Evolutionary conservation across 2,113 vertebrate species (phyloP).

Genomic region (Azemiops feae): DNA sequence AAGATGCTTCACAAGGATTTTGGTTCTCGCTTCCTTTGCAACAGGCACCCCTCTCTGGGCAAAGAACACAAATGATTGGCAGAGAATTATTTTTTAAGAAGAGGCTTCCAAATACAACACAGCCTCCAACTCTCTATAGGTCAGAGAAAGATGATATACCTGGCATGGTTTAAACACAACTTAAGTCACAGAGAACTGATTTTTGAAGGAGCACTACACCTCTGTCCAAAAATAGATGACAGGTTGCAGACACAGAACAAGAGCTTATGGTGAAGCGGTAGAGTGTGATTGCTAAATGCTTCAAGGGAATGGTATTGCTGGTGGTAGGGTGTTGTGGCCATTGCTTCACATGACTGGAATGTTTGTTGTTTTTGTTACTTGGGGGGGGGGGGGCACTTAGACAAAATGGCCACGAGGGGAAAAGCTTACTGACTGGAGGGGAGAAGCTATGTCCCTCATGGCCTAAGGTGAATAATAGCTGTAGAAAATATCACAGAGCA

Average conservation of each 20-base stretch:
- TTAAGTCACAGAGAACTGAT: slow-evolving; percentile 8
- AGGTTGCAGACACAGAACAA: neutral
- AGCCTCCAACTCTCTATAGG: neutral
- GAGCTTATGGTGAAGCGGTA: neutral
- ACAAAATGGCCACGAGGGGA: neutral
- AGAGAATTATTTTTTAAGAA: neutral
- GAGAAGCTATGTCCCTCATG: neutral
- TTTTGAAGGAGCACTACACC: neutral
- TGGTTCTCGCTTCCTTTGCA: neutral
- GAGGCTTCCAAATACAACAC: neutral
- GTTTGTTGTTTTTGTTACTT: neutral
- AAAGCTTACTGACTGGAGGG: neutral
- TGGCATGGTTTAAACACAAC: neutral
- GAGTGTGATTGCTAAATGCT: neutral
- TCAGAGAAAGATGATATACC: neutral
- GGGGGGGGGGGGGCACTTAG: neutral
- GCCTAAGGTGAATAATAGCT: neutral
- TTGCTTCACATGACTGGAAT: neutral
- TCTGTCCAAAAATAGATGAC: neutral
- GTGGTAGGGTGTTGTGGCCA: neutral
- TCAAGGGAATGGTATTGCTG: neutral
- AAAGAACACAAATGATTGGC: neutral
- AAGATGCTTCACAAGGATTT: neutral
- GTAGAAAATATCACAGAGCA: neutral
- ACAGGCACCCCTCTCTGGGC: neutral